These are phyloP conservation scores for Nephila pilipes DNA, from an alignment of 1,140 invertebrate species.

Conservation along the genomic window DNA sequence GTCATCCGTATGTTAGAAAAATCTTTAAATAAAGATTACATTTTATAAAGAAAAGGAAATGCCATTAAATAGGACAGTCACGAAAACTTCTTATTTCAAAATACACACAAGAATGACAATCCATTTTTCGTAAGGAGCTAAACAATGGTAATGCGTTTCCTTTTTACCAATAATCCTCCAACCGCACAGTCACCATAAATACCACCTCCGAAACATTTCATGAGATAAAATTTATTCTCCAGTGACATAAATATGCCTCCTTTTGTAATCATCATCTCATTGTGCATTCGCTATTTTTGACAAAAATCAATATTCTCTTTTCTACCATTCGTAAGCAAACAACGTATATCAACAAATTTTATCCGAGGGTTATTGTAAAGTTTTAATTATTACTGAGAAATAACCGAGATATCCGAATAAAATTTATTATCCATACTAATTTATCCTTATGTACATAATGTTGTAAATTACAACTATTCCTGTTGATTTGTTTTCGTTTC, in stretches of 20 bases:
- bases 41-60: neutral
- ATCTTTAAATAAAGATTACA: too few species aligned
- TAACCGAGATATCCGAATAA: too few species aligned
- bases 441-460: too few species aligned
- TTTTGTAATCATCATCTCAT: neutral
- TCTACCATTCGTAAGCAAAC: neutral
- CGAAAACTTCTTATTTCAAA: neutral
- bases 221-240: constrained; percentile 16
- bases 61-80: neutral
- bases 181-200: neutral
- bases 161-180: neutral
- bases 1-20: too few species aligned
- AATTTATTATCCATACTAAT: too few species aligned
- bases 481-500: too few species aligned
- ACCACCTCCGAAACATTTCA: neutral
- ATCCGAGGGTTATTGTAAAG: neutral
- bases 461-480: too few species aligned
- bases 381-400: too few species aligned
- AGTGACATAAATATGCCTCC: neutral
- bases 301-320: constrained; percentile 19
- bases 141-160: neutral
- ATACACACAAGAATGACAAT: neutral
- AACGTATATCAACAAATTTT: neutral
- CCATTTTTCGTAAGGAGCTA: neutral
- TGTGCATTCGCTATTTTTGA: neutral